Base-by-base conservation (phyloP, 2,888 invertebrate species). In the Drosophila neotestacea region DNA sequence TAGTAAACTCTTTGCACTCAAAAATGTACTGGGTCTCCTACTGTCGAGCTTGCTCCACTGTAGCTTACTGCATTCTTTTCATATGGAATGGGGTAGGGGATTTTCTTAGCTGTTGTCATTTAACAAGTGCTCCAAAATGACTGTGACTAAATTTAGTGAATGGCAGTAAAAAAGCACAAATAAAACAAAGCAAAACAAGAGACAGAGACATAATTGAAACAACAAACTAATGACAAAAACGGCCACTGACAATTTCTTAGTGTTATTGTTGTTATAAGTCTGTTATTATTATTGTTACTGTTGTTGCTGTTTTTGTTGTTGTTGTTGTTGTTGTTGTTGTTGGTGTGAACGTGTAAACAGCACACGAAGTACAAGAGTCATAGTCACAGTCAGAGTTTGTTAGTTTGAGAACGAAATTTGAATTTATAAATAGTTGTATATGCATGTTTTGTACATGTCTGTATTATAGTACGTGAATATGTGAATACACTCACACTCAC, bases 361-460 rank as follows among this genome's bases (percentile, higher is more conserved):
- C 67, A 54, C 65, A 77, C 60, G 66, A 52, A 47, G 47, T 42
- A 47, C 11, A n/a, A 58, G 30, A 54, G 34, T 44, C 69, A 48
- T 51, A 56, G 34, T 44, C 69, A 48, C 51, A 56, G 56, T 36
- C 42, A 39, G 16, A 48, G 41, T n/a, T 36, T 47, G 36, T 39
- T 54, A 38, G 46, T 58, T 64, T 44, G 50, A 50, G 61, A 76
- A 75, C 79, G 68, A 79, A 79, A 72, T 79, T 79, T 78, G 76
- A 78, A 78, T 77, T 78, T 79, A 77, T 77, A 77, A 77, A 77
- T 78, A 79, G 59, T 76, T 69, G 36, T 46, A 13, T 28, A 22
- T 42, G 32, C 32, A 66, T 51, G 55, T 55, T 27, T 27, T 38
- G 47, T 34, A 52, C 70, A 69, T 62, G 70, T 32, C 34, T 62